Percentiles rank a stretch among this genome's conserved stretches.
Evolutionary conservation across 2,888 invertebrate species (phyloP).

Genomic region (Clitarchus hookeri): DNA sequence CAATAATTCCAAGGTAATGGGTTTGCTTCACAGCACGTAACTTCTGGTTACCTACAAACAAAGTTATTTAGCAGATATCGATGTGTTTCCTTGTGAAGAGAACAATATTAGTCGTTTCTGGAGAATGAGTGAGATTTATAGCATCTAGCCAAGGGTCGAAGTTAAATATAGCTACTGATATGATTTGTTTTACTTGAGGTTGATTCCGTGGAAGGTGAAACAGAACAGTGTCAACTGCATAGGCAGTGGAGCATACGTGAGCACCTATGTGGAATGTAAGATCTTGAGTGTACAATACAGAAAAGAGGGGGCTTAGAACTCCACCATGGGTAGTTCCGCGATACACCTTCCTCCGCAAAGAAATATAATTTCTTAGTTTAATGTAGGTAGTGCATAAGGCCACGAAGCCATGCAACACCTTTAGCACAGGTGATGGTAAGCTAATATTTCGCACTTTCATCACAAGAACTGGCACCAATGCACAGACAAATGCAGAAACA

Average conservation of each 20-base stretch:
- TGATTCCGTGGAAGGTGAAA: too few relatives aligned
- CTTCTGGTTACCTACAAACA: too few relatives aligned
- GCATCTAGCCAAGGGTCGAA: too few relatives aligned
- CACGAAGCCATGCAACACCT: not conserved
- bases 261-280: not conserved
- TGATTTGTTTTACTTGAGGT: too few relatives aligned
- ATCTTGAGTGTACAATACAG: not conserved
- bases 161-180: too few relatives aligned
- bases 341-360: not conserved
- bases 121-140: too few relatives aligned
- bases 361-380: not conserved
- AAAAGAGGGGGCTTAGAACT: not conserved
- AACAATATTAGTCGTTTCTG: too few relatives aligned
- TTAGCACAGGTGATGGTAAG: not conserved
- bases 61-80: too few relatives aligned
- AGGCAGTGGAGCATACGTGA: not conserved
- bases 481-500: not conserved
- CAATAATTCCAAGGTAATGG: too few relatives aligned
- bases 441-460: not conserved
- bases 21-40: too few relatives aligned
- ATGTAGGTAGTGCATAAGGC: not conserved
- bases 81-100: too few relatives aligned
- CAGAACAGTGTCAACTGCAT: not conserved
- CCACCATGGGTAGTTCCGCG: not conserved
- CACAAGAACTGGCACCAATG: not conserved